Percentiles rank a stretch among this genome's conserved stretches.
Evolutionary conservation across 2,888 invertebrate genomes (phyloP).

Genomic region (Strigamia crassipes): DNA sequence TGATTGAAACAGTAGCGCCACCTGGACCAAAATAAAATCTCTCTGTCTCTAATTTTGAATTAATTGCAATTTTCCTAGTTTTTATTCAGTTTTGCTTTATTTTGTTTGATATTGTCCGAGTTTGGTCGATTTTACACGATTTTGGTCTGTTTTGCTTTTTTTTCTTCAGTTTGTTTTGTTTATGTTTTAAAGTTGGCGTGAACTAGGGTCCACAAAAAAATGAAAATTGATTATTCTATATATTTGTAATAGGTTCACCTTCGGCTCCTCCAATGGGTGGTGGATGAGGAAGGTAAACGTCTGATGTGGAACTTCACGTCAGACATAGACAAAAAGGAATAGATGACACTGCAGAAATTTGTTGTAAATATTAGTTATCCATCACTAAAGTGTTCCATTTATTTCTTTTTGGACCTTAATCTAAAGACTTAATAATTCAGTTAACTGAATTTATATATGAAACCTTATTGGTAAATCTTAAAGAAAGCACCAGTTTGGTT

Average conservation of each 20-base stretch:
- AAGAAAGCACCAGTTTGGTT: constrained; percentile 1
- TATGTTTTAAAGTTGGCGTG: too few species aligned
- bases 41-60: too few species aligned
- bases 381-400: not conserved
- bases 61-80: too few species aligned
- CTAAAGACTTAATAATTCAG: too few species aligned
- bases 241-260: not conserved
- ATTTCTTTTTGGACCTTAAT: not conserved
- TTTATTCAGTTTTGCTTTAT: too few species aligned
- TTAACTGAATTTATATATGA: not conserved
- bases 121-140: too few species aligned
- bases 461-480: constrained; percentile 13
- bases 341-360: not conserved
- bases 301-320: constrained; percentile 10
- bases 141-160: too few species aligned
- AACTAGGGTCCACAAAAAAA: too few species aligned
- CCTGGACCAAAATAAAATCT: too few species aligned
- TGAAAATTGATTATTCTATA: not conserved
- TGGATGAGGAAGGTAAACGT: constrained; percentile 44
- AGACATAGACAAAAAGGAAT: not conserved
- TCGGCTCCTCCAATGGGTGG: constrained; percentile 6
- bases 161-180: too few species aligned
- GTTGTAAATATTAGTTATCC: not conserved
- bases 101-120: too few species aligned
- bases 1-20: too few species aligned